Percentiles rank a stretch among this genome's conserved stretches.
Conservation (phyloP, 2,797 vertebrate genomes). For the Gouania willdenowi region DNA sequence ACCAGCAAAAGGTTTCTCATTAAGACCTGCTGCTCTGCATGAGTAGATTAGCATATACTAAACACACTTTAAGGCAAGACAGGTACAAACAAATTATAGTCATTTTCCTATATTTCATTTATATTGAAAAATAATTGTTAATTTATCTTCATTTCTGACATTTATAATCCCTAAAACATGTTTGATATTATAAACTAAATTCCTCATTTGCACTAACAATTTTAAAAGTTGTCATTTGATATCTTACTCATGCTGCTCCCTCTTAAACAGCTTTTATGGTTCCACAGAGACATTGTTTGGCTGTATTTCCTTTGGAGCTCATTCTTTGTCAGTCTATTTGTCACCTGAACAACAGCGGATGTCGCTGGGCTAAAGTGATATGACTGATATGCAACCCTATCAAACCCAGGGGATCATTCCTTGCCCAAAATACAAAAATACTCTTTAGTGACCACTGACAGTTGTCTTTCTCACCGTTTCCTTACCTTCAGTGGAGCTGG, state of each 20-base stretch:
- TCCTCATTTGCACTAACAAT: too few species aligned
- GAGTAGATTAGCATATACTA: conserved; percentile 62
- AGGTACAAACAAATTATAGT: too few species aligned
- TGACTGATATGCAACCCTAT: conserved; percentile 42
- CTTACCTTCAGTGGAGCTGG: conserved; percentile 42
- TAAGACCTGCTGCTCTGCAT: conserved; percentile 65
- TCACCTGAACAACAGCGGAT: conserved; percentile 64
- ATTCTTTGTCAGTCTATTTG: conserved; percentile 38
- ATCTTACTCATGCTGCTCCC: conserved; percentile 9
- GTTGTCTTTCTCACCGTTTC: conserved; percentile 74
- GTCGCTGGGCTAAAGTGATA: conserved; percentile 31
- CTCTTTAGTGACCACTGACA: conserved; percentile 35
- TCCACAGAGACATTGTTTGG: conserved; percentile 4
- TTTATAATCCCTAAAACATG: too few species aligned
- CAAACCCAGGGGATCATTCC: conserved; percentile 49
- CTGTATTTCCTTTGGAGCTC: conserved; percentile 12
- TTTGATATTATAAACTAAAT: too few species aligned
- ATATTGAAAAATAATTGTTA: too few species aligned
- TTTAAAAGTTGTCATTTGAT: too few species aligned
- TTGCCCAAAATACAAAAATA: conserved; percentile 53
- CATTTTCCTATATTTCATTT: too few species aligned
- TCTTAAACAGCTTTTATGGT: conserved; percentile 19
- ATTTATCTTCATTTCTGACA: too few species aligned
- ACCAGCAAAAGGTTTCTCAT: conserved; percentile 68
- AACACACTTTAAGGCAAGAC: conserved; percentile 40